phyloP scores from a whole-genome alignment of 2,888 invertebrate species.

The Oithona nana region DNA sequence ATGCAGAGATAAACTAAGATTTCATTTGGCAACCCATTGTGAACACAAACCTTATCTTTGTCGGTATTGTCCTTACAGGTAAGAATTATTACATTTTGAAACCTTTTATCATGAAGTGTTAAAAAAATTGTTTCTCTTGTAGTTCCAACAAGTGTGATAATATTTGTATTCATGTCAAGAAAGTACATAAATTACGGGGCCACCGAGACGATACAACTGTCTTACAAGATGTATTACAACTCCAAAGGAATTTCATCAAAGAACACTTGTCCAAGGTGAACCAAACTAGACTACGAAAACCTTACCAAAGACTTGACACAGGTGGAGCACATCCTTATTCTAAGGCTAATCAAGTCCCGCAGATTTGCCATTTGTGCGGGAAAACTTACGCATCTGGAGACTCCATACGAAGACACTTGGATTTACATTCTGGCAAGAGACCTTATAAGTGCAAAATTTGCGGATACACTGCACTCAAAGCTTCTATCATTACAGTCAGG shows the following conservation, averaged over 20 bases:
- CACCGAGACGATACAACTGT: neutral
- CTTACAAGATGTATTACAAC: neutral
- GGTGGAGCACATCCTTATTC: neutral
- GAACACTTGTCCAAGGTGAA: neutral
- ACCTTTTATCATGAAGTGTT: no score
- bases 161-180: neutral
- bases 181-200: neutral
- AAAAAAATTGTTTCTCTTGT: no score
- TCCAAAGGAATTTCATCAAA: neutral
- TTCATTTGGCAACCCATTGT: neutral
- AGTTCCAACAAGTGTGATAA: neutral
- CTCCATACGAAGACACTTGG: neutral
- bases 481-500: neutral
- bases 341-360: neutral
- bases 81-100: neutral
- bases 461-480: neutral
- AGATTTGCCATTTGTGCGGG: neutral
- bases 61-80: neutral
- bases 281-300: neutral
- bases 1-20: neutral
- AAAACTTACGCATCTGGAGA: neutral
- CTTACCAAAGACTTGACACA: neutral
- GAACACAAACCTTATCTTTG: neutral
- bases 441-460: neutral
- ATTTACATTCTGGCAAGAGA: neutral